Percentiles rank a stretch among this genome's conserved stretches.
phyloP scores from a whole-genome alignment of 2,888 invertebrate genomes.

The Diaphora mendica region DNA sequence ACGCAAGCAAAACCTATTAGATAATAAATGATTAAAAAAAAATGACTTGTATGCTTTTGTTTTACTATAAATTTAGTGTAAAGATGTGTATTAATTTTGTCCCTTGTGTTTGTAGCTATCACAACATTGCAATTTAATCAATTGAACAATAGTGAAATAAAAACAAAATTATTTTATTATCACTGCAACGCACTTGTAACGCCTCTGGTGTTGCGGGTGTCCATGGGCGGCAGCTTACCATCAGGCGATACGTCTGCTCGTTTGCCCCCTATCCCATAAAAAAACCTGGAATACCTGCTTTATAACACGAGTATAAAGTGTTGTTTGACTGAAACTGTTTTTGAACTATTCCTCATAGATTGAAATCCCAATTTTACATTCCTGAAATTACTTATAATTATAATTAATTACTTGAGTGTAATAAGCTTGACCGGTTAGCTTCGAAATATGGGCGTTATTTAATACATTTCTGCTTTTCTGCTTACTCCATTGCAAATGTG shows the following conservation, averaged over 20 bases:
- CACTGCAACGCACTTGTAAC: too few relatives aligned
- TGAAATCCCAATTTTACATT: background rate
- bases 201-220: too few relatives aligned
- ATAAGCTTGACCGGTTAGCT: too few relatives aligned
- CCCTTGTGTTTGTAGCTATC: background rate
- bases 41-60: background rate
- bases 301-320: background rate
- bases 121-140: background rate
- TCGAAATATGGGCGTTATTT: background rate
- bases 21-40: background rate
- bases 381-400: background rate
- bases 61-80: background rate
- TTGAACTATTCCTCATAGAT: too few relatives aligned
- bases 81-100: background rate
- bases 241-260: too few relatives aligned
- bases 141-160: background rate
- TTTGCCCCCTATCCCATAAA: too few relatives aligned
- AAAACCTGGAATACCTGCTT: background rate
- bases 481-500: background rate
- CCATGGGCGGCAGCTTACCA: too few relatives aligned
- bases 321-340: too few relatives aligned
- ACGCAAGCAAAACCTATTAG: background rate
- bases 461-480: background rate
- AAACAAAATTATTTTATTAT: background rate
- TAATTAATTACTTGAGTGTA: background rate